Base-by-base conservation (phyloP, 2,888 invertebrate species). In the Hydropsyche betteni region DNA sequence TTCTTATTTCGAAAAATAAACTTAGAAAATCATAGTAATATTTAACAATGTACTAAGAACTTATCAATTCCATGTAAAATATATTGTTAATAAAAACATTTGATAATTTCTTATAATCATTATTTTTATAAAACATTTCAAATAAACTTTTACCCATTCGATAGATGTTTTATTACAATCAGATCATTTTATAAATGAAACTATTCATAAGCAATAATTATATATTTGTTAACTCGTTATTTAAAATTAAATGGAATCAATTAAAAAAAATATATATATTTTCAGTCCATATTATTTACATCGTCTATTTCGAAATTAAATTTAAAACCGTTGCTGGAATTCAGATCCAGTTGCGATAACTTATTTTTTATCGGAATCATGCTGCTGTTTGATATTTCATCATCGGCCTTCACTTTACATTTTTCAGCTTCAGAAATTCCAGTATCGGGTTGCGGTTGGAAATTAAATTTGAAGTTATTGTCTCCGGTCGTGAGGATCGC, bases 251-350 rank as follows among this genome's bases (percentile, higher is more conserved):
- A 14, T 10, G 24, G 12, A 16, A 55, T 24, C 7, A 16, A 55
- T 7, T 55, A n/a, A 55, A 55, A 55, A 55, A 7, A n/a, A n/a
- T n/a, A n/a, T n/a, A 55, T 55, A 24, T 24, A 24, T 24, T 24
- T 24, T 24, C 24, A 44, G 6, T 55, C 5, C 24, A 16, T 55
- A n/a, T 7, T n/a, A 44, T 44, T 44, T 6, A 6, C 44, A 44
- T 68, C 34, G 51, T 83, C 81, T 70, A 83, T 74, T 24, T 83
- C 81, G 85, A 93, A 92, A 85, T 91, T 91, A 85, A 93, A 93
- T 82, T 88, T 90, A 84, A 92, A 93, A 75, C 85, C 85, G 77
- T 88, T 86, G 78, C 85, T 86, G 33, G 89, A 84, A 4, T 36
- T 12, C 78, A 85, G 84, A 74, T 83, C 81, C 83, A 88, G 88